phyloP scores from a whole-genome alignment of 2,113 vertebrate genomes.

The Callocephalon fimbriatum region DNA sequence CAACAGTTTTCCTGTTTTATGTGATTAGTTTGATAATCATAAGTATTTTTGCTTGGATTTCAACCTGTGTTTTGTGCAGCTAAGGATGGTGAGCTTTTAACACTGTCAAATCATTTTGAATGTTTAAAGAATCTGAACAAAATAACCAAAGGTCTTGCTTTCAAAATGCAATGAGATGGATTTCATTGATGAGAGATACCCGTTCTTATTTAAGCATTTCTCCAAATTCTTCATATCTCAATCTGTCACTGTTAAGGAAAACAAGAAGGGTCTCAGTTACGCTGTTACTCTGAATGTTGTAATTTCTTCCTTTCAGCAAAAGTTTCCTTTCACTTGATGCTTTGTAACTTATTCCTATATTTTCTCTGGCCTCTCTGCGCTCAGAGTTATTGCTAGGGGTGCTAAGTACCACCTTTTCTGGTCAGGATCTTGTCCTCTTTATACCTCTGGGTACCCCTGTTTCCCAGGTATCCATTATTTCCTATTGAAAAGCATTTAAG shows the following conservation, averaged over 20 bases:
- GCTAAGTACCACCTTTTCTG: background rate
- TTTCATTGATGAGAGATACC: background rate
- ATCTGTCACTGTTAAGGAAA: background rate
- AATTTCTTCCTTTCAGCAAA: background rate
- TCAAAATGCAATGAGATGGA: background rate
- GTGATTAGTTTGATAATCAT: background rate
- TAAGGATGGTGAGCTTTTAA: background rate
- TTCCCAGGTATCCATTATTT: background rate
- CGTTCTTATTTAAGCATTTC: background rate
- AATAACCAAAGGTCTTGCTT: background rate
- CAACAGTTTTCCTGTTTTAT: background rate
- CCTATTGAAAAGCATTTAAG: background rate
- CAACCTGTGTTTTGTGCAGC: background rate
- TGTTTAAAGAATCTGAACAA: background rate
- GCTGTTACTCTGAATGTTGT: background rate
- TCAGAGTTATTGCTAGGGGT: background rate
- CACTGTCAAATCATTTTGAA: background rate
- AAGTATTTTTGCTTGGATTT: background rate
- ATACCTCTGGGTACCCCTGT: background rate
- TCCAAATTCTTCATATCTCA: background rate
- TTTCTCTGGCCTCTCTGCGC: background rate
- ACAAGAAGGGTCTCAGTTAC: background rate
- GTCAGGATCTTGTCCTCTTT: background rate
- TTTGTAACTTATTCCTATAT: background rate
- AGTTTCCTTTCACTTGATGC: background rate